phyloP scores from a whole-genome alignment of 2,888 invertebrate genomes.

The Meta bourneti region DNA sequence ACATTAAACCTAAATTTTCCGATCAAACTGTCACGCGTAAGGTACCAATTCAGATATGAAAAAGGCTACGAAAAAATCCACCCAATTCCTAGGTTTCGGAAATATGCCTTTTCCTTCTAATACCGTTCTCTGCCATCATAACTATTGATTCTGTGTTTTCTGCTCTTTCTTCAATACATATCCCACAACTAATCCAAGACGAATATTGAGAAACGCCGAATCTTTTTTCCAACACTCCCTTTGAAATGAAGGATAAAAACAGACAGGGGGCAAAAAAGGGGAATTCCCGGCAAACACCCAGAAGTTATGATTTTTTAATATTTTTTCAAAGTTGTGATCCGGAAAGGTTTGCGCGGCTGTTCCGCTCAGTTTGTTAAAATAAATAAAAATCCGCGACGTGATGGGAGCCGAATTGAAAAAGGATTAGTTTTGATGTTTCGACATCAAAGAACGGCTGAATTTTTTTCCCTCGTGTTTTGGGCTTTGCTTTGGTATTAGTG shows the following conservation, averaged over 20 bases:
- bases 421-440: not conserved
- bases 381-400: not conserved
- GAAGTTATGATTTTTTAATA: not conserved
- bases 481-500: too few relatives aligned
- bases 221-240: conserved; percentile 4
- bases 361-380: conserved; percentile 4
- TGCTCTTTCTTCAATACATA: not conserved
- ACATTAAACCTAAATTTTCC: not conserved
- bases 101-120: not conserved
- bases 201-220: conserved; percentile 15
- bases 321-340: not conserved
- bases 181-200: not conserved
- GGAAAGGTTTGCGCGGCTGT: not conserved
- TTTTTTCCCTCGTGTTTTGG: too few relatives aligned
- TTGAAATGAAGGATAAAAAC: not conserved
- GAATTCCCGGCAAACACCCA: not conserved
- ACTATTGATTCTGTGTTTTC: conserved; percentile 5
- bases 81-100: conserved; percentile 8
- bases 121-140: not conserved
- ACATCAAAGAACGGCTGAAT: too few relatives aligned
- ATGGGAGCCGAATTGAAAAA: not conserved
- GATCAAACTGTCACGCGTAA: not conserved
- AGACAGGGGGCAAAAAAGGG: not conserved
- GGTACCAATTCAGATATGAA: not conserved
- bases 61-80: not conserved